Evolutionary conservation across 1,140 invertebrate species (phyloP).

Genomic region (Formica selysi): DNA sequence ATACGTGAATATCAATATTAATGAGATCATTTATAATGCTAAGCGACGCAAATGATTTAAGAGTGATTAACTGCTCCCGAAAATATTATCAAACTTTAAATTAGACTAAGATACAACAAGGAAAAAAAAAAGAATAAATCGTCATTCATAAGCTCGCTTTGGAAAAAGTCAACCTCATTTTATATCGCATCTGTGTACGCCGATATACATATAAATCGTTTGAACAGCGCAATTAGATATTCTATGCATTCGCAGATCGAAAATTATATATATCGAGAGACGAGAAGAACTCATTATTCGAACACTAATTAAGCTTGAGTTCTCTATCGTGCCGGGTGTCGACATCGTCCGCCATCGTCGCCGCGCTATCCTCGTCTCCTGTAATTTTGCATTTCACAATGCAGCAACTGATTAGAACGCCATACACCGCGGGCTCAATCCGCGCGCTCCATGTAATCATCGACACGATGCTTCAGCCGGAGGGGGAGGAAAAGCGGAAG

Average conservation of each 20-base stretch:
- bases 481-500: slow-evolving; percentile 26
- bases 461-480: slow-evolving; percentile 65
- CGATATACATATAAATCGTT: not conserved
- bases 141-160: not conserved
- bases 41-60: not conserved
- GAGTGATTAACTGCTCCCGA: not conserved
- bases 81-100: not conserved
- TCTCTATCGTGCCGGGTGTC: slow-evolving; percentile 47
- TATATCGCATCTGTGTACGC: not conserved
- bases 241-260: slow-evolving; percentile 1
- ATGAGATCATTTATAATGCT: not conserved
- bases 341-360: slow-evolving; percentile 45
- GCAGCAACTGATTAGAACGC: slow-evolving; percentile 79
- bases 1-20: slow-evolving; percentile 53
- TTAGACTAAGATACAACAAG: not conserved
- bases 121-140: not conserved
- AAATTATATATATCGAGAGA: slow-evolving; percentile 9
- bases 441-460: slow-evolving; percentile 77
- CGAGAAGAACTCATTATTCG: slow-evolving; percentile 40
- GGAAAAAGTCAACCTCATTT: not conserved
- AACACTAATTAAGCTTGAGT: slow-evolving; percentile 63
- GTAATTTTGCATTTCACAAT: slow-evolving; percentile 82
- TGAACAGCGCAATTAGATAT: not conserved
- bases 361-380: slow-evolving; percentile 67
- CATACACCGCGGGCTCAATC: slow-evolving; percentile 64